These are phyloP conservation scores for Sander vitreus DNA, from an alignment of 2,113 vertebrate species.

Conservation along the genomic window DNA sequence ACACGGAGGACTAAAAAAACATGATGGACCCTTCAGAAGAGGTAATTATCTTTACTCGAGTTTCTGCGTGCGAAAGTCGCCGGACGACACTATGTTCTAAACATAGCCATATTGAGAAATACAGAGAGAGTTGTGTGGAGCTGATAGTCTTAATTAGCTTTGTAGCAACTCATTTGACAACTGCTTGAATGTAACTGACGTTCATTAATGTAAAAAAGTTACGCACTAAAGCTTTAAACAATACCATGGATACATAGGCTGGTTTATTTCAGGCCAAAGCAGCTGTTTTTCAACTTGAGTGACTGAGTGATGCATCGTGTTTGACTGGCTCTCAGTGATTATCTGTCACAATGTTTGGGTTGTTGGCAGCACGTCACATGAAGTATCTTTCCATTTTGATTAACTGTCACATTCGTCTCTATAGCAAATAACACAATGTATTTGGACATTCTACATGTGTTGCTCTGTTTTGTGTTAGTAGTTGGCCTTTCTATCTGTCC, in stretches of 20 bases:
- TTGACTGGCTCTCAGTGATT: constrained; percentile 33
- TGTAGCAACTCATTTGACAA: too few relatives aligned
- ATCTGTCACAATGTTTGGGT: constrained; percentile 50
- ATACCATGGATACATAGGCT: not conserved
- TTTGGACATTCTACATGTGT: not conserved
- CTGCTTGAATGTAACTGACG: too few relatives aligned
- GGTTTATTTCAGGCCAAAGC: constrained; percentile 24
- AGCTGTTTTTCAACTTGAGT: constrained; percentile 24
- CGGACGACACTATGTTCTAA: too few relatives aligned
- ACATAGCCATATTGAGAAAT: too few relatives aligned
- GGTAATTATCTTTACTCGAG: too few relatives aligned
- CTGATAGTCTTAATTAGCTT: too few relatives aligned
- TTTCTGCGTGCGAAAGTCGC: too few relatives aligned
- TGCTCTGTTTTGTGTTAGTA: not conserved
- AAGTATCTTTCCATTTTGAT: constrained; percentile 42
- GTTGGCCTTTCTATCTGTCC: not conserved
- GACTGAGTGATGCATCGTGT: constrained; percentile 40
- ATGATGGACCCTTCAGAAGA: too few relatives aligned
- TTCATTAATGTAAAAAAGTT: too few relatives aligned
- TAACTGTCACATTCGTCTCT: constrained; percentile 48
- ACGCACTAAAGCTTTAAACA: not conserved
- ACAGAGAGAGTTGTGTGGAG: too few relatives aligned
- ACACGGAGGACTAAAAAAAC: too few relatives aligned
- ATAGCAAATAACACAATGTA: not conserved
- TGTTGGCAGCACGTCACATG: constrained; percentile 33